A percentile compares a stretch with the other conserved stretches of the same genome.
These are phyloP conservation scores for Quiscalus mexicanus DNA, from an alignment of 2,113 vertebrate genomes.

Conservation along the genomic window DNA sequence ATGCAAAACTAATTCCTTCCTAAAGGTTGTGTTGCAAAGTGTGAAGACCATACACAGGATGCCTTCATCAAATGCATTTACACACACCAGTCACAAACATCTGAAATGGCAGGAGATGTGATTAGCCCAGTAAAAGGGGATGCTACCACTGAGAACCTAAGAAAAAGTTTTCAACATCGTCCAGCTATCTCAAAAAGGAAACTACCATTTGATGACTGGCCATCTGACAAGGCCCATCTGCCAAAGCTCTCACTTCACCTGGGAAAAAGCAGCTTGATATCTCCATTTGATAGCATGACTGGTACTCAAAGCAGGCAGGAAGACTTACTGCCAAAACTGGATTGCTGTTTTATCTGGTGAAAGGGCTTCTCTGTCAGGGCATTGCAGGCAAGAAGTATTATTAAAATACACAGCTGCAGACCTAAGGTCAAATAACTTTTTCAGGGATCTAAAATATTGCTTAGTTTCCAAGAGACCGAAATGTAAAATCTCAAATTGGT, in stretches of 20 bases:
- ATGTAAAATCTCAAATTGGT: background rate
- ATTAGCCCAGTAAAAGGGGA: background rate
- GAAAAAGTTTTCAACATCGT: background rate
- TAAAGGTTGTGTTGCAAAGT: background rate
- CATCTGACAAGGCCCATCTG: background rate
- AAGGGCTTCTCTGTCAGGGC: background rate
- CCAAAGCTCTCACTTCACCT: background rate
- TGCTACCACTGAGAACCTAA: background rate
- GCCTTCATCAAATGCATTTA: background rate
- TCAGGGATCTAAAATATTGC: background rate
- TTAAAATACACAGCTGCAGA: background rate
- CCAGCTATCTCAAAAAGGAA: background rate
- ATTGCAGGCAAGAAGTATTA: background rate
- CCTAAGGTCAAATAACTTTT: background rate
- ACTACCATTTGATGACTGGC: background rate
- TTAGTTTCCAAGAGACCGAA: background rate
- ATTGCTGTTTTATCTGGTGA: background rate
- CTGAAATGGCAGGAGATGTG: background rate
- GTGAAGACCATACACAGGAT: background rate
- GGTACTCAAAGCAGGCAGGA: background rate
- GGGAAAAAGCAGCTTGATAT: background rate
- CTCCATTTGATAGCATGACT: background rate
- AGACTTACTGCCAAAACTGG: background rate
- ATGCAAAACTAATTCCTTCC: background rate
- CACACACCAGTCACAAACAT: background rate